Base-by-base conservation (phyloP, 2,888 invertebrate species). In the Anodontia alba region DNA sequence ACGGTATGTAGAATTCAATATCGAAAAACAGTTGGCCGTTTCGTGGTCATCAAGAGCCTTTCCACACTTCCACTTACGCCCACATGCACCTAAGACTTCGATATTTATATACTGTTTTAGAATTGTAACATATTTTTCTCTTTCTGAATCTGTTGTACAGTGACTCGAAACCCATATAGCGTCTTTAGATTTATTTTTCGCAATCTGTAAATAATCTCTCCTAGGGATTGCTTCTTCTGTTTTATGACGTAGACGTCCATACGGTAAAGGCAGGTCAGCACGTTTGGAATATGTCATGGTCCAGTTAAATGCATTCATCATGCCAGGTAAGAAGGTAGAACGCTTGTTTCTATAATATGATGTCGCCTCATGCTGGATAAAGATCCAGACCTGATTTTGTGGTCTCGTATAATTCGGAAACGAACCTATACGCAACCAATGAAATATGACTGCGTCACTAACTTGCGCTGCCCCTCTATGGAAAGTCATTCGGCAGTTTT, bases 371-470 rank as follows among this genome's bases (percentile, higher is more conserved):
- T 62, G 62, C 17, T 62, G 62, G 7, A 20, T 62, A 26, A 62
- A 29, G 2, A 62, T 62, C 62, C 62, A 62, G 3, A 62, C 33
- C 33, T 62, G 62, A 17, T 33, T 17, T 5, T 20, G 31, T 23
- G 33, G 33, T 62, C 62, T 10, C 33, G 31, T 3, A 15, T 33
- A 31, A 23, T 23, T 26, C 8, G 29, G 54, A n/a, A 5, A 3
- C 1, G 26, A 1, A 8, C 17, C 5, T 3, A 20, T 12, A 20
- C 2, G 15, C 31, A 3, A 17, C 23, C 7, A 33, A 62, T 62
- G 31, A 62, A 62, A 33, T 62, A 62, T 62, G 12, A 62, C 62
- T 12, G 62, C 62, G 33, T 62, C 62, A 62, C 62, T 62, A 5
- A 33, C 5, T 10, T 31, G 26, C 5, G 33, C 33, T 33, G 31